Conservation (phyloP, 2,113 vertebrate species). For the Peromyscus polionotus region DNA sequence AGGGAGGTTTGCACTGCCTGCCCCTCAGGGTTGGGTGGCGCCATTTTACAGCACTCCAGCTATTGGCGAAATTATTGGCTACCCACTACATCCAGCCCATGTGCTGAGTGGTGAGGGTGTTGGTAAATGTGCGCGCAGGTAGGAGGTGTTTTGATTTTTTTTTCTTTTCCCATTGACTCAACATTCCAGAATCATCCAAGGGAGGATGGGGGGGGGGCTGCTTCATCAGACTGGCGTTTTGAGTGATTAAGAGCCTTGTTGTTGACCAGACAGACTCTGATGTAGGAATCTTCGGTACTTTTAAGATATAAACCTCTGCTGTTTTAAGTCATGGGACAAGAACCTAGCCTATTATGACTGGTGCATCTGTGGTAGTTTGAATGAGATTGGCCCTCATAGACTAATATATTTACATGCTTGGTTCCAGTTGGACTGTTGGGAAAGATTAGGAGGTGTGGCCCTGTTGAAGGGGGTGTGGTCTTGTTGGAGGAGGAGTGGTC, state of each 20-base stretch:
- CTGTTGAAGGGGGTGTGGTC: neutral
- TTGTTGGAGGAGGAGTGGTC: neutral
- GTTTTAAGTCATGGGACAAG: neutral
- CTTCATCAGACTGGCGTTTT: neutral
- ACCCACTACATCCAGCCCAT: neutral
- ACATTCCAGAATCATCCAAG: neutral
- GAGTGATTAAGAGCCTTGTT: neutral
- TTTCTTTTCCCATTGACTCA: neutral
- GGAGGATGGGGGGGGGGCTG: neutral
- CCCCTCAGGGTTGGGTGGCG: neutral
- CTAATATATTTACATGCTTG: neutral
- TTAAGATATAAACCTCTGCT: neutral
- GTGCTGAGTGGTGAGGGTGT: neutral
- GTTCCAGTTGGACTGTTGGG: neutral
- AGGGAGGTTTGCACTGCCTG: neutral
- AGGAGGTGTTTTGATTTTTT: neutral
- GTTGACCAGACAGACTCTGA: neutral
- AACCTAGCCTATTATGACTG: neutral
- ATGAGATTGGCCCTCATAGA: neutral
- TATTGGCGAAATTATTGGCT: no score
- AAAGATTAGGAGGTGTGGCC: neutral
- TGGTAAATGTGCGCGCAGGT: neutral
- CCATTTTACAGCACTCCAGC: neutral
- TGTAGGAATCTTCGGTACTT: neutral
- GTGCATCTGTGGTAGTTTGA: neutral